Base-by-base conservation (phyloP, 2,888 invertebrate species). In the Odiellus spinosus region DNA sequence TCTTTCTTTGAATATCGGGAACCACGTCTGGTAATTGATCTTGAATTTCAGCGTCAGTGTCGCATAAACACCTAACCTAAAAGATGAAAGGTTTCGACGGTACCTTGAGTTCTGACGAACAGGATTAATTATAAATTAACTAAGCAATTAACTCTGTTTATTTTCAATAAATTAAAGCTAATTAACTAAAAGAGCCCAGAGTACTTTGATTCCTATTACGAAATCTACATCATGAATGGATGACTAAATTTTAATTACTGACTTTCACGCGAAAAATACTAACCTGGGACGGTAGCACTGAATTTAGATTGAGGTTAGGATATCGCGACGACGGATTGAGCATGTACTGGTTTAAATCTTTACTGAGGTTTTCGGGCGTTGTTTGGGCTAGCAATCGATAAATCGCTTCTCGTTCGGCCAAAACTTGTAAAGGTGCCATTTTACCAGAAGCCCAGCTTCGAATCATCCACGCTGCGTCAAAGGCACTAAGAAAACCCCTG, bases 391-490 rank as follows among this genome's bases (percentile, higher is more conserved):
- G 63, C 12, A 83, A 72, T 56, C 86, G 74, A 65, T 91, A 95
- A 55, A 95, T 82, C 51, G 86, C 86, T 69, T 98, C 96, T 39
- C 96, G 72, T 67, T 96, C 93, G 0, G 93, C 90, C 44, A 98
- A 69, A 18, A 93, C 84, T 59, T 82, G 80, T 14, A 91, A 69
- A 0, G 87, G 79, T 51, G 84, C 82, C 46, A 70, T 64, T 1
- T 76, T 75, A 39, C 69, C 69, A 38, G 73, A 70, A 0, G 80
- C 78, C 83, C 87, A 91, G 48, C 81, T 72, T 56, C 84, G 76
- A 49, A 95, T 79, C 53, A 88, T 85, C 90, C 96, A 98, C 12
- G 87, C 88, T 0, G 93, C 84, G 71, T 98, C 96, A 67, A 96
- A 75, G 3, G 88, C 86, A 17, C 91, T 88, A 2, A 98, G 73